Conservation (phyloP, 2,888 invertebrate genomes). For the Caenorhabditis japonica region DNA sequence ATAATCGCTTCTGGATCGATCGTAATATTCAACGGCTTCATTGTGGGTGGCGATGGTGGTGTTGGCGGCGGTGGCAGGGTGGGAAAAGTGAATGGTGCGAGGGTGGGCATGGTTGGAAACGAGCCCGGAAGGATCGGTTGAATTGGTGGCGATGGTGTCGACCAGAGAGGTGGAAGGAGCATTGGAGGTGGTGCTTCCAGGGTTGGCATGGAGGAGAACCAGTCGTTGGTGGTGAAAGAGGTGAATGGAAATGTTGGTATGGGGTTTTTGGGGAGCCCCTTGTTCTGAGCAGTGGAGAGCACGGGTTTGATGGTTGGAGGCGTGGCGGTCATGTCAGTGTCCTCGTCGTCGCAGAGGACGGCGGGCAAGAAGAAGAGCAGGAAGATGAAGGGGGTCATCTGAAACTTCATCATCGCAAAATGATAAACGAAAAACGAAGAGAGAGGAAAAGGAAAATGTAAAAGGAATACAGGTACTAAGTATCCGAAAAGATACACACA, state of each 20-base stretch:
- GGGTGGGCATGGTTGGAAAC: slow-evolving; percentile 34
- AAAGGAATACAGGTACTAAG: neutral
- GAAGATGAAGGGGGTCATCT: too few relatives aligned
- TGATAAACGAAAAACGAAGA: neutral
- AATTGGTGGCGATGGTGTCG: slow-evolving; percentile 24
- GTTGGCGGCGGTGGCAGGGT: slow-evolving; percentile 47
- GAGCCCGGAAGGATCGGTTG: slow-evolving; percentile 31
- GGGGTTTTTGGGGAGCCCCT: slow-evolving; percentile 13
- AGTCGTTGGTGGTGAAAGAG: slow-evolving; percentile 14
- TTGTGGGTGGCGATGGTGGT: slow-evolving; percentile 18
- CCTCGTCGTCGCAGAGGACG: slow-evolving; percentile 15
- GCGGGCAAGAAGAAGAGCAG: neutral
- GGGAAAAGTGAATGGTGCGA: slow-evolving; percentile 30
- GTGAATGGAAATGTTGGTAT: slow-evolving; percentile 39
- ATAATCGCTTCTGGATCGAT: slow-evolving; percentile 74
- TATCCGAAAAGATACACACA: slow-evolving; percentile 35
- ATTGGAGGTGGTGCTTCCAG: slow-evolving; percentile 29
- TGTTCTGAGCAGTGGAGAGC: slow-evolving; percentile 13
- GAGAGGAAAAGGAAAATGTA: neutral
- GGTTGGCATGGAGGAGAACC: slow-evolving; percentile 43
- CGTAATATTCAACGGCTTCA: slow-evolving; percentile 55
- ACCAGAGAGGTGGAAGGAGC: slow-evolving; percentile 35
- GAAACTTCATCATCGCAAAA: neutral
- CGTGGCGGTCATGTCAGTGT: slow-evolving; percentile 40
- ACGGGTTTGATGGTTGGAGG: slow-evolving; percentile 17